Base-by-base conservation (phyloP, 2,797 vertebrate species). In the Sylvia borin region DNA sequence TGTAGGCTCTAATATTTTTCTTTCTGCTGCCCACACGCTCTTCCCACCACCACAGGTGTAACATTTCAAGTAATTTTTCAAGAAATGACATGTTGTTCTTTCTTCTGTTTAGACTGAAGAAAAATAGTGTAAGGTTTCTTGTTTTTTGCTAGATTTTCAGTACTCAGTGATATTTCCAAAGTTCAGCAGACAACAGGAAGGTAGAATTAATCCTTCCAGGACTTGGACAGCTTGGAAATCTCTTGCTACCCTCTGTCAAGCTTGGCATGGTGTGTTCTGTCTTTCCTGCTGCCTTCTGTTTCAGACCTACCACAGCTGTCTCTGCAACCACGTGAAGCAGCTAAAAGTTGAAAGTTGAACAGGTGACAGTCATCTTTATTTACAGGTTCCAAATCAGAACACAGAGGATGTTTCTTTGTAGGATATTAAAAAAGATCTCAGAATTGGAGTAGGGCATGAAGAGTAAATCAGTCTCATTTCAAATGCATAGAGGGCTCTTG, bases 221-320 rank as follows among this genome's bases (percentile, higher is more conserved):
- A 93, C 97, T 61, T 76, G 62, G 81, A 97, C 97, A 97, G 97
- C 96, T 97, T 96, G 90, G 90, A 97, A 97, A 96, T 97, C 95
- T 98, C 89, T 96, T 88, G 73, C 95, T 96, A 96, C 95, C 97
- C 97, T 98, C 98, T 98, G 97, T 98, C 98, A 98, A 94, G 96
- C 87, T 60, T 91, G 73, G 71, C 95, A 75, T 82, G 94, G 71
- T 95, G 92, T 96, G 80, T 90, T 97, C 83, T 96, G 29, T 95
- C 77, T 60, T 70, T 67, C 53, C 71, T 91, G 66, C 38, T 75
- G 57, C 81, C 73, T 91, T 82, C 38, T 84, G 29, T 96, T 95
- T 97, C 81, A 93, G 93, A 60, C 60, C 57, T 95, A 74, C 70
- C 75, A 61, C 70, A 93, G 61, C 87, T 90, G 58, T 53, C 34